Base-by-base conservation (phyloP, 2,113 vertebrate species). In the Glaucomys volans region DNA sequence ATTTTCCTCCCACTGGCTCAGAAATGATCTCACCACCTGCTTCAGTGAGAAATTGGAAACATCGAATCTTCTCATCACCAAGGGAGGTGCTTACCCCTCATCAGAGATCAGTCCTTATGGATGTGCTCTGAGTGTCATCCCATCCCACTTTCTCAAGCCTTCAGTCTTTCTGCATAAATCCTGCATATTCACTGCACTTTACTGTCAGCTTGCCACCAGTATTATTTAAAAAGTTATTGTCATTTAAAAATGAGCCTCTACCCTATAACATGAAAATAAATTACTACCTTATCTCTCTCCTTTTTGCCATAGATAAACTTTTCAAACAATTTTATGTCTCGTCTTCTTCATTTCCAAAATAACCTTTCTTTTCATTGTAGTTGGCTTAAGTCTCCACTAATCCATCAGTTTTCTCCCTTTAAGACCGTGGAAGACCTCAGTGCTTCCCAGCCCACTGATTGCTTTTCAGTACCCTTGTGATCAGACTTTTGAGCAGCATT, bases 21-120 rank as follows among this genome's bases (percentile, higher is more conserved):
- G 11, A 80, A 66, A 84, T 91, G 42, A 30, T 50, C 40, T 92
- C 32, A 82, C 16, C n/a, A 26, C 30, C 44, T 84, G 44, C 35
- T 76, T 67, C 77, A 30, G 35, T 83, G 59, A 96, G 85, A 92
- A 95, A 44, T 74, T 17, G 54, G 81, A 76, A 80, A 22, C 47
- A 52, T 17, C 35, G 11, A 16, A 10, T 86, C 50, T 85, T 79
- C 84, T 77, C 75, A 59, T 37, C 32, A 3, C 71, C 20, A 35
- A 83, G 50, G 50, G 42, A 69, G 69, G 3, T 37, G 74, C 35
- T 87, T 13, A 76, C 30, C 18, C 83, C 10, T 8, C 66, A 32
- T 74, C 79, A 69, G 79, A 96, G 62, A 71, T 32, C 44, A 22
- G 17, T 42, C 18, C 18, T 17, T 92, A 26, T n/a, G 14, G 5